Base-by-base conservation (phyloP, 2,888 invertebrate species). In the Teinopalpus imperialis region DNA sequence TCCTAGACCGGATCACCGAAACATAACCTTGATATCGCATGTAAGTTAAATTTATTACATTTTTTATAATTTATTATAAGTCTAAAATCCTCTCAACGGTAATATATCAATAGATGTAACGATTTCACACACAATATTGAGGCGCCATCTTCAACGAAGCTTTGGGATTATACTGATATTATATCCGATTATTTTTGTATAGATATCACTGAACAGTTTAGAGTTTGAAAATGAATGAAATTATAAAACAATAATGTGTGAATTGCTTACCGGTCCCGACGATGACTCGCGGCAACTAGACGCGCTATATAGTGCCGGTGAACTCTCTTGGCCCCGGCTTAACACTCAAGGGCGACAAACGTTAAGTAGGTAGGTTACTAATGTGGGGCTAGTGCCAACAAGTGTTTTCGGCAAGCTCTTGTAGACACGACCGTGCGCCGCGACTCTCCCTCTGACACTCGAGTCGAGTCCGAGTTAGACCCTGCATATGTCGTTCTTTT, bases 321-420 rank as follows among this genome's bases (percentile, higher is more conserved):
- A 81, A 70, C 78, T 67, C 67, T 64, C 63, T 65, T 68, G 74
- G 72, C 70, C 73, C 62, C 67, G 53, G 57, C 58, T 65, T 61
- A 52, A 56, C 59, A 63, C 56, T 60, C 64, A 53, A 56, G 52
- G 48, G 52, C 49, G 43, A 56, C 56, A 61, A 51, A 47, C 52
- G 59, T 53, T 53, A 55, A 61, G 56, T 61, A 66, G 65, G 59
- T 68, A 60, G 65, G 64, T 66, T 73, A 73, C 57, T 66, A 57
- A 66, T 66, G 56, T 65, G 60, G 49, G 48, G 48, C 54, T 54
- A 54, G 61, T 63, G 56, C 59, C 44, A 42, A 44, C 8, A 52
- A 54, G 53, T 45, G 29, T 37, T 48, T 52, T 49, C 37, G 41
- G 30, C 26, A 41, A 52, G 41, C 42, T 40, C 43, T 45, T 49